phyloP scores from a whole-genome alignment of 2,113 vertebrate species.

The Nesogale talazaci region DNA sequence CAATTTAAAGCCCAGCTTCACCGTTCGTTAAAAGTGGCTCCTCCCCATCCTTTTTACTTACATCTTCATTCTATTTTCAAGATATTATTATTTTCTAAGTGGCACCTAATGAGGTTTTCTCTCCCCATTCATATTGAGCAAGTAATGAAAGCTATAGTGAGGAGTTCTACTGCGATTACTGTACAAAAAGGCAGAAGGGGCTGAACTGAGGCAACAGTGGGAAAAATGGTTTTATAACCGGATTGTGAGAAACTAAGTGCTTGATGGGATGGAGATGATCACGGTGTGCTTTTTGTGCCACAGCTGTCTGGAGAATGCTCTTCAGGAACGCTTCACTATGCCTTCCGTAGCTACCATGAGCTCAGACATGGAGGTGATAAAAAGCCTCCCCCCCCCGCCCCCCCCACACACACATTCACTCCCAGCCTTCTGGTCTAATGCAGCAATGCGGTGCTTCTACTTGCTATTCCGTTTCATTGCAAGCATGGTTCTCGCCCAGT shows the following conservation, averaged over 20 bases:
- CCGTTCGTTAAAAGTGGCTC: constrained; percentile 81
- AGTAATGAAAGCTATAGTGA: constrained; percentile 78
- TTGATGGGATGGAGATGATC: not conserved
- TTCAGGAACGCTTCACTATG: not conserved
- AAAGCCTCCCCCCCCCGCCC: not conserved
- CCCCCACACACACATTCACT: too few relatives aligned
- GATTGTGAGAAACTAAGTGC: constrained; percentile 24
- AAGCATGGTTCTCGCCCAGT: not conserved
- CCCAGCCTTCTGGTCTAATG: not conserved
- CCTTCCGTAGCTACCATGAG: not conserved
- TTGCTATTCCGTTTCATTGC: not conserved
- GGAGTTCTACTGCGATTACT: constrained; percentile 75
- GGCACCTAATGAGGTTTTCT: constrained; percentile 85
- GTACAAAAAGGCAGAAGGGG: constrained; percentile 73
- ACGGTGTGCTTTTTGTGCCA: not conserved
- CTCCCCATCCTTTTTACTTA: constrained; percentile 71
- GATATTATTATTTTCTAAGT: constrained; percentile 83
- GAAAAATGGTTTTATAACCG: constrained; percentile 67
- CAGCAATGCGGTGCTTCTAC: not conserved
- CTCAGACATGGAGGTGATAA: not conserved
- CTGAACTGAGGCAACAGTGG: not conserved
- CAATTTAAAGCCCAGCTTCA: constrained; percentile 80
- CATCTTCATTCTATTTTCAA: constrained; percentile 76
- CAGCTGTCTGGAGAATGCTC: not conserved
- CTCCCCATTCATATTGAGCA: constrained; percentile 75